Conservation (phyloP, 37 sponge, comb jelly and placozoan genomes). For the Mnemiopsis leidyi region DNA sequence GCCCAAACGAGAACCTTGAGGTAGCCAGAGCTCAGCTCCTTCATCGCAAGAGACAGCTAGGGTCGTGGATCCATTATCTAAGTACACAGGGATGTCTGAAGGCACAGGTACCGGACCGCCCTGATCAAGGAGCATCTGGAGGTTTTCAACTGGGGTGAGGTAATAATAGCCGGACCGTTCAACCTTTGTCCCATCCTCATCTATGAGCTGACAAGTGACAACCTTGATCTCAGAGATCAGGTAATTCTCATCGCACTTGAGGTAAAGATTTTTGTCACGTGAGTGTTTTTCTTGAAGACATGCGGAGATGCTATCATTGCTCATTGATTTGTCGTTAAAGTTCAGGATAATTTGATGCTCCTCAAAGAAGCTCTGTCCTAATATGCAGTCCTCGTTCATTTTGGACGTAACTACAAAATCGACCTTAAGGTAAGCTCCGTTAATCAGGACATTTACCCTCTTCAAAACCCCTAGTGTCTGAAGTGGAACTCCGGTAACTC, state of each 20-base stretch:
- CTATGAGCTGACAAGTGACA: neutral
- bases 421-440: neutral
- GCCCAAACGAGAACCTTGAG: neutral
- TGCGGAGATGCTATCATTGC: neutral
- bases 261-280: neutral
- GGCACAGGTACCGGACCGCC: neutral
- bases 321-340: neutral
- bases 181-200: neutral
- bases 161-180: neutral
- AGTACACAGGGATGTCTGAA: neutral
- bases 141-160: neutral
- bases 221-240: neutral
- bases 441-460: neutral
- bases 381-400: constrained; percentile 37
- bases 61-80: neutral
- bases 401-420: neutral
- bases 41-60: neutral
- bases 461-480: neutral
- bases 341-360: neutral
- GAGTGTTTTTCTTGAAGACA: neutral
- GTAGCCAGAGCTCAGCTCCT: constrained; percentile 2
- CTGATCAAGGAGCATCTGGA: neutral
- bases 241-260: neutral
- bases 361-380: neutral
- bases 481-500: constrained; percentile 10